Base-by-base conservation (phyloP, 2,113 vertebrate species). In the Hipposideros armiger region DNA sequence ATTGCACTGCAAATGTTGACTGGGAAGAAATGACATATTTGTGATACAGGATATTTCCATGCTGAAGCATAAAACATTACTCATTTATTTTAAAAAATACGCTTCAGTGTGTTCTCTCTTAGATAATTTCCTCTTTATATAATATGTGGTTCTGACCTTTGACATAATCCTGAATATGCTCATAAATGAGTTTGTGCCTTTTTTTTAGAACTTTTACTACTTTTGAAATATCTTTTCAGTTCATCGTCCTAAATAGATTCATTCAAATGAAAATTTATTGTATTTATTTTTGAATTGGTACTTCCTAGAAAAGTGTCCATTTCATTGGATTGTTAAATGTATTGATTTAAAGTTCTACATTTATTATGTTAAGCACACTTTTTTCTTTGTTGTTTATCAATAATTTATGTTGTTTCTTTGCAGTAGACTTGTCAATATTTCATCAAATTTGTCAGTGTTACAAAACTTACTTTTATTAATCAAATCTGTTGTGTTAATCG, bases 321-420 rank as follows among this genome's bases (percentile, higher is more conserved):
- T 85, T 90, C 26, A 42, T 40, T 76, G 36, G 45, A 60, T 64
- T 72, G 60, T 58, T 82, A 70, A 70, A 67, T 90, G 0, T 50
- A 64, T 70, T 77, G 36, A 88, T 66, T 88, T 36, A 74, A 95
- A 81, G 24, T 62, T 70, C 3, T 70, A 47, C 22, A 91, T 0
- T 54, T 76, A 52, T 52, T 64, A 30, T 76, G 56, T 22, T 52
- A 22, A 69, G 36, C 7, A 16, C 7, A 87, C 1, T 28, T 62
- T 96, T 74, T 74, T 66, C 67, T 74, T 50, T 78, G 11, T 70
- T 72, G 32, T 56, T 70, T 45, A 56, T 52, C 56, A 96, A 77
- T 88, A 92, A 66, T 58, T 84, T 83, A 3, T 19, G 70, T 58
- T 56, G 11, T 77, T 76, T 69, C 19, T 82, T 62, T 84, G 28